These are phyloP conservation scores for Heliconius himera DNA, from an alignment of 1,140 invertebrate species.

Conservation along the genomic window DNA sequence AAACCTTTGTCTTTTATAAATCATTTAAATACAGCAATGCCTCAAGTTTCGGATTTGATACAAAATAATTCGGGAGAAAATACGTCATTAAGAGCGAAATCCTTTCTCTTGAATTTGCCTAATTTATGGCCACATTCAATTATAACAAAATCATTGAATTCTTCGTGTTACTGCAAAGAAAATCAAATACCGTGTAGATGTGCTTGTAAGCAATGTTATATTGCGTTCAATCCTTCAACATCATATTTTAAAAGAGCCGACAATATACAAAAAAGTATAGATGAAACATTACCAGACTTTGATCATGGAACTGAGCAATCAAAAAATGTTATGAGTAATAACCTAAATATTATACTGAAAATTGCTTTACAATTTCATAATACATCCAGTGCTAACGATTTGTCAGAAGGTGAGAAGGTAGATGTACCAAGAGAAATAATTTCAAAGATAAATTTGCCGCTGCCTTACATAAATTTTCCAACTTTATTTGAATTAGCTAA, in stretches of 20 bases:
- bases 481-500: conserved; percentile 56
- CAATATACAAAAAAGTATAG: background rate
- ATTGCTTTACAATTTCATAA: conserved; percentile 2
- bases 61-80: background rate
- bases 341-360: conserved; percentile 5
- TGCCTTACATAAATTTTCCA: conserved; percentile 60
- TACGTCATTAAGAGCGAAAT: background rate
- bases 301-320: background rate
- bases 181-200: conserved; percentile 61
- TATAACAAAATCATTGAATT: conserved; percentile 6
- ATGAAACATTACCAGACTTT: background rate
- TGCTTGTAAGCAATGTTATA: conserved; percentile 61
- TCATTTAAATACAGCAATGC: background rate
- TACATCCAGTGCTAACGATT: background rate
- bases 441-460: conserved; percentile 50
- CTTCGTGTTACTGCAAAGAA: conserved; percentile 59
- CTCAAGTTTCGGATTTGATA: background rate
- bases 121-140: background rate
- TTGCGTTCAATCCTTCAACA: conserved; percentile 12
- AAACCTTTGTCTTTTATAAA: background rate
- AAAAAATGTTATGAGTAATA: background rate
- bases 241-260: background rate
- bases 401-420: conserved; percentile 28
- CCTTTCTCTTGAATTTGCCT: conserved; percentile 11
- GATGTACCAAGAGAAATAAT: conserved; percentile 48